phyloP scores from a whole-genome alignment of 37 sponge, comb jelly and placozoan species.

The Ianthella basta region DNA sequence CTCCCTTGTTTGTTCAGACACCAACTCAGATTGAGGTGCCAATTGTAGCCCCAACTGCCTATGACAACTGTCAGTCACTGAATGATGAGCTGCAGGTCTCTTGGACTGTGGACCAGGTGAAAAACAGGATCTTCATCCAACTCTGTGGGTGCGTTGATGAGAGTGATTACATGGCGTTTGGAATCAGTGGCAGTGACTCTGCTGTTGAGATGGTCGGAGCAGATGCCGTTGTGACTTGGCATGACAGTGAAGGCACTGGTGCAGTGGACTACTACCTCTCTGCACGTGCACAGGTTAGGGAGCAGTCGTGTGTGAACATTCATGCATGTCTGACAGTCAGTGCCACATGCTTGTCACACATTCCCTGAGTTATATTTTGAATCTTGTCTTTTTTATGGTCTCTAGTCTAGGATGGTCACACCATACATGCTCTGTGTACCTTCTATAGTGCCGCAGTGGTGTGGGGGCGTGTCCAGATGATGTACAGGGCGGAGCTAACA shows the following conservation, averaged over 20 bases:
- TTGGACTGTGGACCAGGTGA: constrained; percentile 5
- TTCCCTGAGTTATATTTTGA: too few species aligned
- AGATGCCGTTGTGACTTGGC: constrained; percentile 65
- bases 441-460: too few species aligned
- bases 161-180: constrained; percentile 70
- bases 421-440: too few species aligned
- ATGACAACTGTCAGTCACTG: constrained; percentile 23
- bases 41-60: neutral
- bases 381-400: too few species aligned
- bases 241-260: neutral
- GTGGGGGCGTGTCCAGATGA: constrained; percentile 17
- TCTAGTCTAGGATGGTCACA: too few species aligned
- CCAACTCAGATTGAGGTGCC: too few species aligned
- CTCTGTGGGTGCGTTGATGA: constrained; percentile 48
- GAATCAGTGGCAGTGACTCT: constrained; percentile 55
- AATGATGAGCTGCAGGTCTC: constrained; percentile 2
- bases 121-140: neutral
- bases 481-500: constrained; percentile 10
- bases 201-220: constrained; percentile 51
- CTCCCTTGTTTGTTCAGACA: neutral
- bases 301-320: neutral
- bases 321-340: too few species aligned
- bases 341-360: too few species aligned
- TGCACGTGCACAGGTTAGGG: neutral
- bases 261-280: constrained; percentile 22